Percentiles rank a stretch among this genome's conserved stretches.
These are phyloP conservation scores for Cephalopholis sonnerati DNA, from an alignment of 2,113 vertebrate species.

Conservation along the genomic window DNA sequence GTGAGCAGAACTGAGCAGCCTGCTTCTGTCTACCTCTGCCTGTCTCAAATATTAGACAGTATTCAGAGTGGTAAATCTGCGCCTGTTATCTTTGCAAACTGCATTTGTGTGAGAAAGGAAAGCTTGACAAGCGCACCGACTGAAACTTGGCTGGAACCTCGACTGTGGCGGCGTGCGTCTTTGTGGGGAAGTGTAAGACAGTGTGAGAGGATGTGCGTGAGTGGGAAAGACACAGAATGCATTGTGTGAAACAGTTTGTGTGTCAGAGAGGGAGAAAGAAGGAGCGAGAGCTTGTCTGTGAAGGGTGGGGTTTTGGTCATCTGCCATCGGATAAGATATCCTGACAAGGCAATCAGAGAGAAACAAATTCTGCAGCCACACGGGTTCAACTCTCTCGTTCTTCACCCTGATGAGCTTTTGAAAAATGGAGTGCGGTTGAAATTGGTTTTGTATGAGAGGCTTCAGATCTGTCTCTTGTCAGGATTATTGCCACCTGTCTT, in stretches of 20 bases:
- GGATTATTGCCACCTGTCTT: conserved; percentile 88
- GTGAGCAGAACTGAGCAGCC: not conserved
- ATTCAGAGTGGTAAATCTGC: not conserved
- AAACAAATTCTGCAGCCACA: conserved; percentile 83
- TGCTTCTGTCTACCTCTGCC: not conserved
- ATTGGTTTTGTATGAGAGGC: conserved; percentile 85
- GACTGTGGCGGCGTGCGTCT: conserved; percentile 8
- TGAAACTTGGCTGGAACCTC: conserved; percentile 19
- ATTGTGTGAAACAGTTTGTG: conserved; percentile 59
- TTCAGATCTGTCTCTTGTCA: conserved; percentile 84
- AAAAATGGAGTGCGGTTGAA: conserved; percentile 83
- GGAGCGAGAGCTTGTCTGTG: conserved; percentile 55
- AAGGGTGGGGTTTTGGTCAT: conserved; percentile 81
- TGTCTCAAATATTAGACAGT: not conserved
- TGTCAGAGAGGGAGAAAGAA: conserved; percentile 37
- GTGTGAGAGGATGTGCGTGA: not conserved
- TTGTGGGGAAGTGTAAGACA: conserved; percentile 40
- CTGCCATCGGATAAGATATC: conserved; percentile 82
- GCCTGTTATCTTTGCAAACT: conserved; percentile 1
- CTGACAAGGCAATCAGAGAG: conserved; percentile 86
- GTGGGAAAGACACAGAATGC: conserved; percentile 45
- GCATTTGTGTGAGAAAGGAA: not conserved
- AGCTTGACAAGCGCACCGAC: not conserved
- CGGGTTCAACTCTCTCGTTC: conserved; percentile 79
- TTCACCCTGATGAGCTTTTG: conserved; percentile 87